phyloP scores from a whole-genome alignment of 2,797 vertebrate species.

The Gymnocypris eckloni region DNA sequence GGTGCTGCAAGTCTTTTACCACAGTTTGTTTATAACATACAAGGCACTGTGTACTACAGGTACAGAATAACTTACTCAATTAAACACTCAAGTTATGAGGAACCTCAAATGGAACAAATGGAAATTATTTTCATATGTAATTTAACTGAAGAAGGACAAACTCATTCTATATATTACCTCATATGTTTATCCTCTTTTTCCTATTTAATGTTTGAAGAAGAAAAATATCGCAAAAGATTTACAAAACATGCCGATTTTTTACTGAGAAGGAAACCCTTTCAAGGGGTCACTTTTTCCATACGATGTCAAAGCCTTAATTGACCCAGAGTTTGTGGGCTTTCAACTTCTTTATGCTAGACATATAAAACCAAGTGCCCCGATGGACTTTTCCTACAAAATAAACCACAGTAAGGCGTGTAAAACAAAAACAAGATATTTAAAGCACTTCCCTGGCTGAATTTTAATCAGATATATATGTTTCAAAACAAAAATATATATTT shows the following conservation, averaged over 20 bases:
- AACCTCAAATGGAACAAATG: neutral
- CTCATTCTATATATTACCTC: slow-evolving; percentile 60
- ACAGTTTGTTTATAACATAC: neutral
- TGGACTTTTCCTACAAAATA: slow-evolving; percentile 28
- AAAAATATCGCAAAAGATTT: slow-evolving; percentile 74
- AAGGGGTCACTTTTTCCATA: slow-evolving; percentile 82
- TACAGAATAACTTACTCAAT: neutral
- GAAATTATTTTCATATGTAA: neutral
- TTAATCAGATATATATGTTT: slow-evolving; percentile 12
- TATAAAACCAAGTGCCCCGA: slow-evolving; percentile 35
- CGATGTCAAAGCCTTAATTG: slow-evolving; percentile 73
- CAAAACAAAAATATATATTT: neutral
- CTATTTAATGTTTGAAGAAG: slow-evolving; percentile 59
- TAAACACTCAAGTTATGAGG: neutral
- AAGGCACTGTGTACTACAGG: neutral
- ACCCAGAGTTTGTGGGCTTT: slow-evolving; percentile 49
- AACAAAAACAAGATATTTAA: slow-evolving; percentile 4
- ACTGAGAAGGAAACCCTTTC: slow-evolving; percentile 70
- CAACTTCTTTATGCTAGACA: slow-evolving; percentile 28
- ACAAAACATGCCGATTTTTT: slow-evolving; percentile 72
- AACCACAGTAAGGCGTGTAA: slow-evolving; percentile 29
- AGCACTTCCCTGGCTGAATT: slow-evolving; percentile 3
- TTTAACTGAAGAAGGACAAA: slow-evolving; percentile 53
- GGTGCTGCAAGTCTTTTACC: neutral
- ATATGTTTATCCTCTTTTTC: slow-evolving; percentile 39